Evolutionary conservation across 2,888 invertebrate species (phyloP).

Genomic region (Gnatocerus cornutus): DNA sequence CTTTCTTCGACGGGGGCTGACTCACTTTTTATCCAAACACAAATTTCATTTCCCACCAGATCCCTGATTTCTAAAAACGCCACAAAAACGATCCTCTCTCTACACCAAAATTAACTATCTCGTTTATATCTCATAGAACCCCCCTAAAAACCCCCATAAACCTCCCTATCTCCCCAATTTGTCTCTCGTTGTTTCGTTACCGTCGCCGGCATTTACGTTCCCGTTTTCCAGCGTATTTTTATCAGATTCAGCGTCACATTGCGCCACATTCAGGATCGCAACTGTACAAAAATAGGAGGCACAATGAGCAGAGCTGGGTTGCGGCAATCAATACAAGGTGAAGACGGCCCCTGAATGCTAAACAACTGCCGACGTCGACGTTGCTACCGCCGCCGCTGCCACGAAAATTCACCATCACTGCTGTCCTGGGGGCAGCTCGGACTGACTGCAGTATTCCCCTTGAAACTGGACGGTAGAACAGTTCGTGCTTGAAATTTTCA

Average conservation of each 20-base stretch:
- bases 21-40: conserved; percentile 37
- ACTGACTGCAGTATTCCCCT: conserved; percentile 47
- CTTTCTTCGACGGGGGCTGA: conserved; percentile 29
- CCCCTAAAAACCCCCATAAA: not conserved
- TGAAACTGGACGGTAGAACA: conserved; percentile 28
- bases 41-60: conserved; percentile 24
- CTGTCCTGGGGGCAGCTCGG: conserved; percentile 44
- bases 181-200: conserved; percentile 23
- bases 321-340: conserved; percentile 80
- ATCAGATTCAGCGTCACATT: conserved; percentile 39
- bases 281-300: conserved; percentile 49
- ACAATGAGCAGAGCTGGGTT: conserved; percentile 61
- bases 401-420: conserved; percentile 42
- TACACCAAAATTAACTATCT: no score
- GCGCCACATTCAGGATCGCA: conserved; percentile 43
- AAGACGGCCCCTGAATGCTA: conserved; percentile 77
- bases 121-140: not conserved
- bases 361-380: conserved; percentile 69
- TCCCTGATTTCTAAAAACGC: conserved; percentile 4
- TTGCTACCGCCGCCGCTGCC: conserved; percentile 64
- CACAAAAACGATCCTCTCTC: no score
- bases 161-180: conserved; percentile 21
- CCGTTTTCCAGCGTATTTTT: conserved; percentile 30
- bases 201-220: conserved; percentile 22
- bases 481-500: conserved; percentile 46